Evolutionary conservation across 2,888 invertebrate species (phyloP).

Genomic region (Tupiocoris notatus): DNA sequence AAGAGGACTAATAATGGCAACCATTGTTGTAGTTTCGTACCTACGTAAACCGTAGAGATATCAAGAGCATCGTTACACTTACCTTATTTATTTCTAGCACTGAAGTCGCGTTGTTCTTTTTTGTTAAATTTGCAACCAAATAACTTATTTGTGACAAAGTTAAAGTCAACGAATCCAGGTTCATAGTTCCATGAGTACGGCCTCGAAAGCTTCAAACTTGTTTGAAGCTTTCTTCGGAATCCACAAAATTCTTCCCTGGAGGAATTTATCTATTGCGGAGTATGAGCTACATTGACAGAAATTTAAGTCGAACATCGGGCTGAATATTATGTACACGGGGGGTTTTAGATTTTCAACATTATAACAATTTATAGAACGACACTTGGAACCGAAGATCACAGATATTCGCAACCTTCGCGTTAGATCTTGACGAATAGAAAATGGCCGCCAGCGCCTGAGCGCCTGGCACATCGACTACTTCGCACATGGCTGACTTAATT

Average conservation of each 20-base stretch:
- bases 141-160: conserved; percentile 98
- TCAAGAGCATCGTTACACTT: conserved; percentile 11
- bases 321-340: conserved; percentile 52
- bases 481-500: no score
- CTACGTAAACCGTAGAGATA: neutral
- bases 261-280: conserved; percentile 55
- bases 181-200: conserved; percentile 94
- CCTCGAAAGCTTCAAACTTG: conserved; percentile 92
- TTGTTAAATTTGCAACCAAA: conserved; percentile 92
- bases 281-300: conserved; percentile 57
- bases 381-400: neutral
- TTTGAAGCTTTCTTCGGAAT: conserved; percentile 87
- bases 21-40: conserved; percentile 32
- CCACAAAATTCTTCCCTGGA: conserved; percentile 64
- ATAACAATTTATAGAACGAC: conserved; percentile 43
- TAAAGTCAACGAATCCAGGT: conserved; percentile 98
- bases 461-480: no score
- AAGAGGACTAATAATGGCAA: conserved; percentile 29
- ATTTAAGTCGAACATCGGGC: conserved; percentile 59
- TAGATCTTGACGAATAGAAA: conserved; percentile 2
- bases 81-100: conserved; percentile 87
- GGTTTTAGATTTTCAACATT: conserved; percentile 48
- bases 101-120: conserved; percentile 91
- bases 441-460: conserved; percentile 44
- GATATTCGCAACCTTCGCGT: neutral